Percentiles rank a stretch among this genome's conserved stretches.
Evolutionary conservation across 2,888 invertebrate genomes (phyloP).

Genomic region (Emmelina monodactyla): DNA sequence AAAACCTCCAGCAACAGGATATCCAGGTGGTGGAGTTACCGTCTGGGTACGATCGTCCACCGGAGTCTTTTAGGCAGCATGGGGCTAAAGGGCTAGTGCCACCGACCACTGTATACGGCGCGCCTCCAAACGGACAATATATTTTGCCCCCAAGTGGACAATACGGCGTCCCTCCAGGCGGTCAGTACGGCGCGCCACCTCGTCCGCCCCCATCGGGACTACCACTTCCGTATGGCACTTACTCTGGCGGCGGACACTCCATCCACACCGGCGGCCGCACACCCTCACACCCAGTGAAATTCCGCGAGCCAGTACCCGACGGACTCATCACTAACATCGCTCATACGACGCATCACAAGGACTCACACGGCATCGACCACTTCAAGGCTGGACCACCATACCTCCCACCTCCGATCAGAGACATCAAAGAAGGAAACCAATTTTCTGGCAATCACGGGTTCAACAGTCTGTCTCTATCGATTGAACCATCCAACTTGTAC

Average conservation of each 20-base stretch:
- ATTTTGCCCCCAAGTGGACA: constrained; percentile 68
- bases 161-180: constrained; percentile 68
- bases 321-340: constrained; percentile 74
- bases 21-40: constrained; percentile 24
- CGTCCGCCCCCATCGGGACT: constrained; percentile 32
- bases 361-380: constrained; percentile 65
- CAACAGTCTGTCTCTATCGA: constrained; percentile 42
- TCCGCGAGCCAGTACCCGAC: constrained; percentile 76
- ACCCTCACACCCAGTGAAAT: constrained; percentile 72
- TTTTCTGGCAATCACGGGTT: constrained; percentile 29
- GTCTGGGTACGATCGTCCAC: constrained; percentile 24
- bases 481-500: constrained; percentile 57
- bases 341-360: constrained; percentile 69
- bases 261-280: constrained; percentile 42
- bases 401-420: constrained; percentile 71
- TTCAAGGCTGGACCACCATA: constrained; percentile 60
- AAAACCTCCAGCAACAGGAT: constrained; percentile 24
- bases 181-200: constrained; percentile 52
- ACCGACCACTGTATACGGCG: constrained; percentile 34
- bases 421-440: constrained; percentile 51
- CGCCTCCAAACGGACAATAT: constrained; percentile 59
- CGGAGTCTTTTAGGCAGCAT: no score
- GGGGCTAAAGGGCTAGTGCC: background rate
- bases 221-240: constrained; percentile 48
- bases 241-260: constrained; percentile 48